Conservation (phyloP, 2,113 vertebrate genomes). For the Grantiella picta region DNA sequence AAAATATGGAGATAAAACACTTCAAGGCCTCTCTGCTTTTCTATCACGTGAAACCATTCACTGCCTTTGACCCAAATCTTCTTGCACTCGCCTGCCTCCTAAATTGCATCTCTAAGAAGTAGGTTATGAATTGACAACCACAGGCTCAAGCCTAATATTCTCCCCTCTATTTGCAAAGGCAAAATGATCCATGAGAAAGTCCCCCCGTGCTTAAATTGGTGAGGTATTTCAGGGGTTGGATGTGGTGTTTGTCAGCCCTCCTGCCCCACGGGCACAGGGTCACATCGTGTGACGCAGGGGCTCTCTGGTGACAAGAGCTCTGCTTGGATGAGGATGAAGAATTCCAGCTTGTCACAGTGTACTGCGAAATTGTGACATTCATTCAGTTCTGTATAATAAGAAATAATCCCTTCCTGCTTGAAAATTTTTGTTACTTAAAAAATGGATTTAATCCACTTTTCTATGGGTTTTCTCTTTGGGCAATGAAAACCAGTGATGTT, state of each 20-base stretch:
- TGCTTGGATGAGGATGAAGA: background rate
- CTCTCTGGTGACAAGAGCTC: background rate
- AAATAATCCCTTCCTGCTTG: background rate
- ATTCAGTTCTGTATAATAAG: background rate
- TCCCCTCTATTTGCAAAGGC: background rate
- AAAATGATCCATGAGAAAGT: background rate
- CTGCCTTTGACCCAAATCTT: conserved; percentile 24
- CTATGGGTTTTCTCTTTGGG: background rate
- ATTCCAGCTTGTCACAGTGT: background rate
- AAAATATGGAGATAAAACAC: conserved; percentile 17
- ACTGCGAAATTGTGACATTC: background rate
- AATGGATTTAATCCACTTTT: background rate
- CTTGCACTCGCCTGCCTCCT: background rate
- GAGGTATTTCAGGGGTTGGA: background rate
- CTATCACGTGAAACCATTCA: background rate
- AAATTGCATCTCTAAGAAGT: background rate
- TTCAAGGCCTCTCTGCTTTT: background rate
- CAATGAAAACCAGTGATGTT: background rate
- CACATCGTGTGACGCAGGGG: background rate
- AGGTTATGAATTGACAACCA: background rate
- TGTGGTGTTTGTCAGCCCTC: background rate
- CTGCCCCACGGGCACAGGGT: background rate
- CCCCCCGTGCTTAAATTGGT: background rate
- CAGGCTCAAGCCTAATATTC: background rate
- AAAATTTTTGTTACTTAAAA: background rate